These are phyloP conservation scores for Eustalomyia histrio DNA, from an alignment of 2,888 invertebrate genomes.

Conservation along the genomic window DNA sequence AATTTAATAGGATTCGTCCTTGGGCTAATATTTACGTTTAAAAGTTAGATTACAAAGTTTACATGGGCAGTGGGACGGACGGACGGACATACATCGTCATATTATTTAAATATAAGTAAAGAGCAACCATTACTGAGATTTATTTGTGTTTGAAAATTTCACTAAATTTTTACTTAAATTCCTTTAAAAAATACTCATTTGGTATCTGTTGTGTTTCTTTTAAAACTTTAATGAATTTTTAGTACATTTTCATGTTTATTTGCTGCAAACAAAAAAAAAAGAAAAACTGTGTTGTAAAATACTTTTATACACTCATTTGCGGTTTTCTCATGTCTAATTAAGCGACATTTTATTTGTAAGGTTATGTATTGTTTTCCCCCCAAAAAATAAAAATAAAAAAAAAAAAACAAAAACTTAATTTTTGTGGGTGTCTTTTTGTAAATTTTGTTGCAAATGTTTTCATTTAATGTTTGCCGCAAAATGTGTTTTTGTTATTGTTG, in stretches of 20 bases:
- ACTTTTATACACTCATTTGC: slow-evolving; percentile 69
- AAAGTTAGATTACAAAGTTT: too few species aligned
- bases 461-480: slow-evolving; percentile 62
- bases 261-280: slow-evolving; percentile 15
- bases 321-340: slow-evolving; percentile 78
- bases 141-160: too few species aligned
- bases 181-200: slow-evolving; percentile 26
- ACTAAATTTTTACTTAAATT: background rate
- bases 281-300: slow-evolving; percentile 60
- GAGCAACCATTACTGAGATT: too few species aligned
- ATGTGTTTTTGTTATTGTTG: slow-evolving; percentile 28
- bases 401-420: background rate
- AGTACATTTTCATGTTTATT: slow-evolving; percentile 57
- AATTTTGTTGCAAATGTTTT: slow-evolving; percentile 53
- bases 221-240: slow-evolving; percentile 61
- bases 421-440: background rate
- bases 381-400: too few species aligned
- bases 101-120: too few species aligned
- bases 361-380: slow-evolving; percentile 47
- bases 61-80: too few species aligned
- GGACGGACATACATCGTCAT: too few species aligned
- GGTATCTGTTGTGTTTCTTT: slow-evolving; percentile 37
- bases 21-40: too few species aligned
- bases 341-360: slow-evolving; percentile 73
- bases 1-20: too few species aligned